These are phyloP conservation scores for Agelastica alni DNA, from an alignment of 2,888 invertebrate species.

Conservation along the genomic window DNA sequence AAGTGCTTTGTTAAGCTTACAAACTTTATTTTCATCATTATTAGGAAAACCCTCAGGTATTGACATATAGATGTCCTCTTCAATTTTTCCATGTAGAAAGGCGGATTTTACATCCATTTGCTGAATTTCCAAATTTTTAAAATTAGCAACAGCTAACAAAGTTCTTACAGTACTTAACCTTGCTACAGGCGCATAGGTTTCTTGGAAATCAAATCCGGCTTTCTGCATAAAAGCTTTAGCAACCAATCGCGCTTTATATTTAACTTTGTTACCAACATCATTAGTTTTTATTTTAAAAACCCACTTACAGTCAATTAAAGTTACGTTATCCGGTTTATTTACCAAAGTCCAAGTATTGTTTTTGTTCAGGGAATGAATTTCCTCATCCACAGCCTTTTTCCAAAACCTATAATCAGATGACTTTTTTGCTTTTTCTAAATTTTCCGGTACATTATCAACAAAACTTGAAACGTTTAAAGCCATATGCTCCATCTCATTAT, in stretches of 20 bases:
- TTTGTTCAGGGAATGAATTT: slow-evolving; percentile 11
- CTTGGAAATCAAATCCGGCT: slow-evolving; percentile 23
- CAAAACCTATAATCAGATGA: slow-evolving; percentile 5
- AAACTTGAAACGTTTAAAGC: slow-evolving; percentile 5
- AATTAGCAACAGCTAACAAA: slow-evolving; percentile 9
- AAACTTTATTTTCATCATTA: slow-evolving; percentile 25
- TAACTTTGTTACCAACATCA: slow-evolving; percentile 19
- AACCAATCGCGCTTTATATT: slow-evolving; percentile 29
- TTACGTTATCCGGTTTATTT: slow-evolving; percentile 24
- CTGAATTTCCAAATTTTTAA: slow-evolving; percentile 15
- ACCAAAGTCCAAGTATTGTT: slow-evolving; percentile 29
- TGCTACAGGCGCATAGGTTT: slow-evolving; percentile 29
- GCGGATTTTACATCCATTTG: slow-evolving; percentile 42
- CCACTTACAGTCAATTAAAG: slow-evolving; percentile 27
- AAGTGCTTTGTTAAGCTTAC: slow-evolving; percentile 40
- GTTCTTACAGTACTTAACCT: slow-evolving; percentile 23
- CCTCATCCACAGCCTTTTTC: slow-evolving; percentile 5
- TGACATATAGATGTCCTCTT: slow-evolving; percentile 42
- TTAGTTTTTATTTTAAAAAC: slow-evolving; percentile 24
- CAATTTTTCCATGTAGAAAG: slow-evolving; percentile 41
- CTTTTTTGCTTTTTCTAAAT: not conserved
- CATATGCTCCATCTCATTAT: slow-evolving; percentile 10
- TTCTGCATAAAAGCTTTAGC: slow-evolving; percentile 28
- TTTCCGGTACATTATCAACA: slow-evolving; percentile 4
- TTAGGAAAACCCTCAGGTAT: slow-evolving; percentile 34